These are phyloP conservation scores for Dexiosoma caninum DNA, from an alignment of 2,888 invertebrate genomes.

Conservation along the genomic window DNA sequence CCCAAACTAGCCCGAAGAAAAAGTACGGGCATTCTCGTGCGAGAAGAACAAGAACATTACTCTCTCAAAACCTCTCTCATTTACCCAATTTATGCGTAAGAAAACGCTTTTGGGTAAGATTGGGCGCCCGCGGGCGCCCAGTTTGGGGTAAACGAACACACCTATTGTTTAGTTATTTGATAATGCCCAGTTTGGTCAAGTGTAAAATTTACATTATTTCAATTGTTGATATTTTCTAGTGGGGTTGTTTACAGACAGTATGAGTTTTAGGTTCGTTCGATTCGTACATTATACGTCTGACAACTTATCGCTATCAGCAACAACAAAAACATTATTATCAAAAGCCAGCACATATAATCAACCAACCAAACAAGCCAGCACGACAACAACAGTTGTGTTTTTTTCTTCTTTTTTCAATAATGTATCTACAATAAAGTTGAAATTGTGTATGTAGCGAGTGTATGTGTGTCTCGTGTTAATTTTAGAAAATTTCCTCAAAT, in stretches of 20 bases:
- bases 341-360: slow-evolving; percentile 34
- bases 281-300: slow-evolving; percentile 6
- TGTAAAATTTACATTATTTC: neutral
- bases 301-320: slow-evolving; percentile 44
- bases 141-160: too few species aligned
- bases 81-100: too few species aligned
- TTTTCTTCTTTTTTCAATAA: slow-evolving; percentile 14
- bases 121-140: too few species aligned
- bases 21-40: too few species aligned
- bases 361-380: slow-evolving; percentile 40
- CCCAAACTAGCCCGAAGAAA: too few species aligned
- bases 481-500: slow-evolving; percentile 73
- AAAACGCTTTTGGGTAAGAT: too few species aligned
- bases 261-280: slow-evolving; percentile 4
- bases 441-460: slow-evolving; percentile 12
- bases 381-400: slow-evolving; percentile 42
- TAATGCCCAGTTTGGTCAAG: neutral
- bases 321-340: slow-evolving; percentile 19
- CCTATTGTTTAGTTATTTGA: too few species aligned
- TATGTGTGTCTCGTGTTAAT: slow-evolving; percentile 69
- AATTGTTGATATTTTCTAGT: slow-evolving; percentile 31
- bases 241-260: slow-evolving; percentile 28
- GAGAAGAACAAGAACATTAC: too few species aligned
- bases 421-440: slow-evolving; percentile 34
- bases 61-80: too few species aligned